phyloP scores from a whole-genome alignment of 2,113 vertebrate species.

The Salvator merianae region DNA sequence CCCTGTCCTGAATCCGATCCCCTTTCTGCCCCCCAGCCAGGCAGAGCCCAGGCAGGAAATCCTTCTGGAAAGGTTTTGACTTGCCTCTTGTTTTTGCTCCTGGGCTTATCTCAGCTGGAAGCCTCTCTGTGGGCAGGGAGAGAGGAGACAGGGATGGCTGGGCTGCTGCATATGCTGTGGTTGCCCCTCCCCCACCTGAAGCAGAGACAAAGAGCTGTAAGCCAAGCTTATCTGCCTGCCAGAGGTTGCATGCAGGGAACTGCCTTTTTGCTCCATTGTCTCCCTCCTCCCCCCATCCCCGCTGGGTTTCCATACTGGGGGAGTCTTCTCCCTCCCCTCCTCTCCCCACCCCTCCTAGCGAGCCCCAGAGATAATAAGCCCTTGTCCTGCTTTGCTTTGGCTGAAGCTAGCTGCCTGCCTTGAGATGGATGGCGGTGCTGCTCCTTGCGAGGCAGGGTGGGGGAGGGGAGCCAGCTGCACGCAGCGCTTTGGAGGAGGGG shows the following conservation, averaged over 20 bases:
- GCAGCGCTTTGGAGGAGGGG: neutral
- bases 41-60: conserved; percentile 10
- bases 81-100: conserved; percentile 29
- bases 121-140: neutral
- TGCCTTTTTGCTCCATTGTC: neutral
- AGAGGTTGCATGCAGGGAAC: neutral
- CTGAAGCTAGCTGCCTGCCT: neutral
- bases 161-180: conserved; percentile 8
- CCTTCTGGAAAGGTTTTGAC: conserved; percentile 16
- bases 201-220: conserved; percentile 18
- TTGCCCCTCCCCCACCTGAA: conserved; percentile 18
- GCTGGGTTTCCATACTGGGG: neutral
- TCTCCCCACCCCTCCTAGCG: neutral
- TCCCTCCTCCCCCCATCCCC: neutral
- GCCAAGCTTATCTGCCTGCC: conserved; percentile 15
- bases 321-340: neutral
- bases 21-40: neutral
- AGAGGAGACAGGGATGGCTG: neutral
- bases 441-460: neutral
- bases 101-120: conserved; percentile 22
- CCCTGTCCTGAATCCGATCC: neutral
- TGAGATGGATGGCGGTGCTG: conserved; percentile 16
- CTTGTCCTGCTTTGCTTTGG: neutral
- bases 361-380: neutral
- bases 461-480: neutral